Conservation (phyloP, 1,140 invertebrate genomes). For the Papilio xuthus region DNA sequence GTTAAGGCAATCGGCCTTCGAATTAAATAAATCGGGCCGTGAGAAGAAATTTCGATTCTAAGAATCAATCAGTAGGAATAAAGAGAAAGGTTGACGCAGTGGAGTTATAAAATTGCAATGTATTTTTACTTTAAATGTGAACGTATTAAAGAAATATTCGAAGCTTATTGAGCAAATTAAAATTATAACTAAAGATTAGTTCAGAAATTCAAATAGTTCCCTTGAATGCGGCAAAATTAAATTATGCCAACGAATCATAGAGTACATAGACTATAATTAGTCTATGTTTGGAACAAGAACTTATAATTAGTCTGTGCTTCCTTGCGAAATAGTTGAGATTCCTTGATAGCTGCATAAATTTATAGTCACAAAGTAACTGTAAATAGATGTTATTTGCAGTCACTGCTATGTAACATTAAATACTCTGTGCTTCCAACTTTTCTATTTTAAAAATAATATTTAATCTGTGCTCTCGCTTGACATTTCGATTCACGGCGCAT, state of each 20-base stretch:
- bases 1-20: conserved; percentile 13
- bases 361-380: neutral
- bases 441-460: conserved; percentile 6
- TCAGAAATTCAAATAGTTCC: neutral
- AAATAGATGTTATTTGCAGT: neutral
- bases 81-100: conserved; percentile 18
- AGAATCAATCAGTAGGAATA: conserved; percentile 29
- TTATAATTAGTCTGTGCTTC: conserved; percentile 8
- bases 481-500: conserved; percentile 15
- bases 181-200: neutral
- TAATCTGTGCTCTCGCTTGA: neutral
- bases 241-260: neutral
- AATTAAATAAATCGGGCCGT: conserved; percentile 27
- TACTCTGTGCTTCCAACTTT: neutral
- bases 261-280: conserved; percentile 4
- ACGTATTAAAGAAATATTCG: neutral
- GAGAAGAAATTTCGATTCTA: conserved; percentile 24
- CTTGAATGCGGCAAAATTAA: neutral
- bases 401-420: neutral
- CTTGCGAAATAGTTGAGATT: neutral
- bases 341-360: neutral
- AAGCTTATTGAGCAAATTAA: neutral
- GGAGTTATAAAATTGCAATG: neutral
- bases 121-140: neutral
- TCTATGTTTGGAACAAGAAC: neutral